phyloP scores from a whole-genome alignment of 35 echinoderm and acorn worm species.

The Apostichopus japonicus region DNA sequence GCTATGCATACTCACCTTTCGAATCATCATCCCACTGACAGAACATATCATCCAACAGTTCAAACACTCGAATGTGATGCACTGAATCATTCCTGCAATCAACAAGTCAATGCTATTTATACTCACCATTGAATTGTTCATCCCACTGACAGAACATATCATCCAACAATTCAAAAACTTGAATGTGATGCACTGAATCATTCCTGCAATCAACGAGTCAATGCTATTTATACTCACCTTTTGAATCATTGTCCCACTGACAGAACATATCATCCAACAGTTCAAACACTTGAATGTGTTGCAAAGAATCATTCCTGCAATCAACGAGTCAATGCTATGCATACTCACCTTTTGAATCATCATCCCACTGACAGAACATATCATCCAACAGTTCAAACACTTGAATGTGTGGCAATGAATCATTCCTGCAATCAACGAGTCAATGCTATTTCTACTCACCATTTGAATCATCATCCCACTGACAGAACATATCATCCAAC shows the following conservation, averaged over 20 bases:
- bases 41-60: no score
- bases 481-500: no score
- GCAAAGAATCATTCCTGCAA: not conserved
- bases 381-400: constrained; percentile 92
- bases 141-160: not conserved
- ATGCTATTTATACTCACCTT: not conserved
- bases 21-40: no score
- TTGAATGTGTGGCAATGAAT: constrained; percentile 81
- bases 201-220: not conserved
- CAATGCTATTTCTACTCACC: constrained; percentile 18
- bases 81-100: no score
- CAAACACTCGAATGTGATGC: no score
- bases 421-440: not conserved
- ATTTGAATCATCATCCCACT: constrained; percentile 36
- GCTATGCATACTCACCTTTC: no score
- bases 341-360: constrained; percentile 61
- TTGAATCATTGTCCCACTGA: not conserved
- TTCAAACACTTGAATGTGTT: no score
- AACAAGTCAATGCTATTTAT: no score
- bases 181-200: no score
- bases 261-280: not conserved
- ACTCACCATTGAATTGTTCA: no score
- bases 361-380: constrained; percentile 82
- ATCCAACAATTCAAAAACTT: no score
- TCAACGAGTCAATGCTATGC: not conserved